A percentile compares a stretch with the other conserved stretches of the same genome.
These are phyloP conservation scores for Orchestes rusci DNA, from an alignment of 2,888 invertebrate genomes.

Conservation along the genomic window DNA sequence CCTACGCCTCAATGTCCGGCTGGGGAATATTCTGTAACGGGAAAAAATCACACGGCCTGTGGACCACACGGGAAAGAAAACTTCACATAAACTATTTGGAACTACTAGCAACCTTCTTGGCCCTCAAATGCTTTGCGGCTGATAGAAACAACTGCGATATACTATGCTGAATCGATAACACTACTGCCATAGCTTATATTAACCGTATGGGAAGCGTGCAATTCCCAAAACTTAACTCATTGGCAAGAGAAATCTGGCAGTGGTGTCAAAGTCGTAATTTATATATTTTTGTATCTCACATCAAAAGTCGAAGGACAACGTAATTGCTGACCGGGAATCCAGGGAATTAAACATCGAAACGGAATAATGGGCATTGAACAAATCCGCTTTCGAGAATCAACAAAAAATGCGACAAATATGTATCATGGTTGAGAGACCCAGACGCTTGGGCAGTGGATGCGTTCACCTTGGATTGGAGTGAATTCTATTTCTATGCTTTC, in stretches of 20 bases:
- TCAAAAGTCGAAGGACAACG: too few relatives aligned
- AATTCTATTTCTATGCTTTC: not conserved
- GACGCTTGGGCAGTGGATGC: constrained; percentile 1
- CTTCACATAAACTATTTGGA: constrained; percentile 3
- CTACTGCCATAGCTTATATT: constrained; percentile 6
- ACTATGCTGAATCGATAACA: constrained; percentile 10
- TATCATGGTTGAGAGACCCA: not conserved
- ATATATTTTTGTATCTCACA: too few relatives aligned
- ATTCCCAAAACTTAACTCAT: not conserved
- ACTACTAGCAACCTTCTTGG: constrained; percentile 8
- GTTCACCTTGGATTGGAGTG: not conserved
- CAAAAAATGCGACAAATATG: constrained; percentile 1
- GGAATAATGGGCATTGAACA: too few relatives aligned
- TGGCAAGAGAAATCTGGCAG: constrained; percentile 5
- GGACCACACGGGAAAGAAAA: not conserved
- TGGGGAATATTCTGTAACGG: constrained; percentile 15
- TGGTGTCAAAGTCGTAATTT: too few relatives aligned
- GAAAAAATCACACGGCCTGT: constrained; percentile 5
- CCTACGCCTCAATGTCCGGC: constrained; percentile 13
- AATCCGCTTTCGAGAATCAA: constrained; percentile 1
- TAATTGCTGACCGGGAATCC: too few relatives aligned
- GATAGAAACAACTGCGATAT: not conserved
- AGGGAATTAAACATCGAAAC: not conserved
- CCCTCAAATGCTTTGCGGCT: constrained; percentile 8
- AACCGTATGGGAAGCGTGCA: constrained; percentile 9